Conservation (phyloP, 2,797 vertebrate species). For the Tadarida brasiliensis region DNA sequence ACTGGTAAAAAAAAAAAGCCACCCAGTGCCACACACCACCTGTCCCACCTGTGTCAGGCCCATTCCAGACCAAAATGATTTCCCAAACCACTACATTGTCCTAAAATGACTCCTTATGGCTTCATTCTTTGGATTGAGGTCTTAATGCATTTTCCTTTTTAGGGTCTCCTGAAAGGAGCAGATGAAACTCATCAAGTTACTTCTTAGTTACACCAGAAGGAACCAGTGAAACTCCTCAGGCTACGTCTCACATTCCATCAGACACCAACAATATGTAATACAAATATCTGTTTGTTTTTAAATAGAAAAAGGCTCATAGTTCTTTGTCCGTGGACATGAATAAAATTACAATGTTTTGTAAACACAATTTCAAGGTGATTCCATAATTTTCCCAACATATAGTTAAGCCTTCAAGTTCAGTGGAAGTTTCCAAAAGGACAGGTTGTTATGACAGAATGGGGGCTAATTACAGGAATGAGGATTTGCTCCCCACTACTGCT, state of each 20-base stretch:
- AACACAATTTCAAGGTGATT: background rate
- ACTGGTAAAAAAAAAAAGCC: background rate
- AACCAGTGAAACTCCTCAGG: background rate
- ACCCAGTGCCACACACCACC: accelerated
- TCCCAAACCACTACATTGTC: background rate
- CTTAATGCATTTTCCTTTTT: background rate
- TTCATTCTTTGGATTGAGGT: background rate
- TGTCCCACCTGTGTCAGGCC: accelerated
- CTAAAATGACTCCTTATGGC: background rate
- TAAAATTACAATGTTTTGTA: background rate
- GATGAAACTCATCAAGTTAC: background rate
- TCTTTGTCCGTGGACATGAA: background rate
- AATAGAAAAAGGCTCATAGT: background rate
- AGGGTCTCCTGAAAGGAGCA: background rate
- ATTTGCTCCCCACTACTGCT: background rate
- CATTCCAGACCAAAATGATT: background rate
- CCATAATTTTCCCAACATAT: background rate
- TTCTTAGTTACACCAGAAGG: background rate
- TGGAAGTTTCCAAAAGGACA: background rate
- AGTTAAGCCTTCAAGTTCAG: background rate
- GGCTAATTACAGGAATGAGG: background rate
- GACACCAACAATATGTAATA: background rate
- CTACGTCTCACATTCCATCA: background rate
- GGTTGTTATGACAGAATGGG: background rate
- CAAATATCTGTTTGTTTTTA: background rate